Conservation (phyloP, 35 echinoderm and acorn worm genomes). For the Ptychodera flava region DNA sequence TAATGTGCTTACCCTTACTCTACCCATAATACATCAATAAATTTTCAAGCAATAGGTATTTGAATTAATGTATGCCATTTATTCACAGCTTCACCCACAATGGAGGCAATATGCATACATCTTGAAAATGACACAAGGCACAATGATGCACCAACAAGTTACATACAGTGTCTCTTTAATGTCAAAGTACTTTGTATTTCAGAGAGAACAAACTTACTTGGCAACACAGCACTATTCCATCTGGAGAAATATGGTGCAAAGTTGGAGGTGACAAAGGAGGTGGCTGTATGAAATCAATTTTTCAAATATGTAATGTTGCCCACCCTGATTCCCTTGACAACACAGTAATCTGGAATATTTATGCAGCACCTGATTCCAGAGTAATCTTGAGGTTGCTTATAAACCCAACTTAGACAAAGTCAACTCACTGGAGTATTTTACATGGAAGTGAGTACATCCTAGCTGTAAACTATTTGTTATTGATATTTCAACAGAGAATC, state of each 20-base stretch:
- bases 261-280: conserved; percentile 68
- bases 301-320: conserved; percentile 54
- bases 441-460: conserved; percentile 44
- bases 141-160: too few relatives aligned
- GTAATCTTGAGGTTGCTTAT: conserved; percentile 33
- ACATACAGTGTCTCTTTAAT: too few relatives aligned
- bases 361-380: conserved; percentile 35
- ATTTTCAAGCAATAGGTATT: too few relatives aligned
- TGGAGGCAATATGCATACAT: too few relatives aligned
- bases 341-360: conserved; percentile 33
- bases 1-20: too few relatives aligned
- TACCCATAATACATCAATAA: too few relatives aligned
- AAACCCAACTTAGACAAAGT: not conserved
- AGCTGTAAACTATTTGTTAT: too few relatives aligned
- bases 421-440: not conserved
- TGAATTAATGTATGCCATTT: too few relatives aligned
- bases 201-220: conserved; percentile 12
- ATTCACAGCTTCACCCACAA: too few relatives aligned
- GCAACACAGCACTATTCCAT: conserved; percentile 28
- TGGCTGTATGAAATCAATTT: conserved; percentile 36
- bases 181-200: too few relatives aligned
- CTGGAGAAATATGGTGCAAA: conserved; percentile 59
- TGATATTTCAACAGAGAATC: too few relatives aligned
- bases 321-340: conserved; percentile 53
- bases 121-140: too few relatives aligned